Base-by-base conservation (phyloP, 2,888 invertebrate species). In the Ptilodon capucinus region DNA sequence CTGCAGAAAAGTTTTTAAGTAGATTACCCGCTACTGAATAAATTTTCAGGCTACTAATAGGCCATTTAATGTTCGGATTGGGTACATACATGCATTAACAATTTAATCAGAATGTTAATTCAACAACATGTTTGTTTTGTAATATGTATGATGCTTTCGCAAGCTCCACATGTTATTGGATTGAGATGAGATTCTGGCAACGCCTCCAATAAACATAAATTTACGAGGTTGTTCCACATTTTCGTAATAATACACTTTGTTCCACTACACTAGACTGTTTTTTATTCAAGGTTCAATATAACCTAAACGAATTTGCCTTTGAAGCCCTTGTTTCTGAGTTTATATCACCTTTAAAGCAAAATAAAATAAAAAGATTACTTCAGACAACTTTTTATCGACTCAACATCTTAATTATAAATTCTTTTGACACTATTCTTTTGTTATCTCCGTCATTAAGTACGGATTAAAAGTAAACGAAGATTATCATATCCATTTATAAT, bases 181-280 rank as follows among this genome's bases (percentile, higher is more conserved):
- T n/a, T 11, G 28, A 28, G 28, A 11, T n/a, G 28, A 48, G 36
- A 52, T 50, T 51, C 41, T 50, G 44, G 48, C 44, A 42, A 47
- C 42, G 11, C 50, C 23, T 23, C 23, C 23, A 23, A 23, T 23
- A 7, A 0, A 7, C 28, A 11, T 28, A 28, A n/a, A 28, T n/a
- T 0, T n/a, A 9, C 8, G 4, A 1, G 11, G n/a, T 28, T n/a
- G 5, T n/a, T n/a, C 4, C 28, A n/a, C 28, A 28, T 28, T 28
- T n/a, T 28, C 28, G 28, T 28, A 23, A 23, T 23, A n/a, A 23
- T 28, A 28, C 4, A n/a, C n/a, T n/a, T 28, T n/a, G n/a, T n/a
- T n/a, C n/a, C n/a, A n/a, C n/a, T n/a, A n/a, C n/a, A n/a, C n/a
- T n/a, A n/a, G n/a, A n/a, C n/a, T n/a, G n/a, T n/a, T 1, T n/a